Conservation (phyloP, 2,113 vertebrate species). For the Sciurus niger region DNA sequence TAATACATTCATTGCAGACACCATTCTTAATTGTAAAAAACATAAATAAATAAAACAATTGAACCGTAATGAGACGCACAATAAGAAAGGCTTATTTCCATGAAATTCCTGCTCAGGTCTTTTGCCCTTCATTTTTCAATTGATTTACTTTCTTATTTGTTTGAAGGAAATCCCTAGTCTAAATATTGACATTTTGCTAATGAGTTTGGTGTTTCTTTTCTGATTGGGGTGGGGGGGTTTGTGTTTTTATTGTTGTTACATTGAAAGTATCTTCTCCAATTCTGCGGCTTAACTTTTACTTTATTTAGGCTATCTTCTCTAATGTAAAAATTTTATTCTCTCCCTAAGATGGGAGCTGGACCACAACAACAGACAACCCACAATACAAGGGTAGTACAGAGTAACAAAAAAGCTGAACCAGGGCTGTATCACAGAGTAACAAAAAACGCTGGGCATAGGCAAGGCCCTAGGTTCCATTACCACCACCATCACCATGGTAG, state of each 20-base stretch:
- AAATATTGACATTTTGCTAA: background rate
- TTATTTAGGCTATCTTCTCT: background rate
- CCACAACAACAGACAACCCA: background rate
- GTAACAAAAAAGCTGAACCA: too few relatives aligned
- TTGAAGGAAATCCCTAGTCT: background rate
- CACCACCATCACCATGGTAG: too few relatives aligned
- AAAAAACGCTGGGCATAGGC: too few relatives aligned
- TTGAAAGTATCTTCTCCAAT: background rate
- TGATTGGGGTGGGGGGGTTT: background rate
- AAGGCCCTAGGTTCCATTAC: too few relatives aligned
- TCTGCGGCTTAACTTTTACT: background rate
- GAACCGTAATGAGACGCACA: too few relatives aligned
- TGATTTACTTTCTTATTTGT: background rate
- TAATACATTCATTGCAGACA: background rate
- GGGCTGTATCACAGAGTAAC: too few relatives aligned
- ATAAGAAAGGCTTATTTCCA: background rate
- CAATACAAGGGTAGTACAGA: too few relatives aligned
- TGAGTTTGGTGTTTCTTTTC: too few relatives aligned
- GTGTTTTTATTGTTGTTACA: background rate
- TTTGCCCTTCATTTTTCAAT: background rate
- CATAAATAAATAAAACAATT: too few relatives aligned
- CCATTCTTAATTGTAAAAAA: too few relatives aligned
- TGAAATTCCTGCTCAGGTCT: background rate
- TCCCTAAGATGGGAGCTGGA: background rate
- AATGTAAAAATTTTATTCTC: too few relatives aligned